These are phyloP conservation scores for Trogon melanurus DNA, from an alignment of 2,113 vertebrate genomes.

Conservation along the genomic window DNA sequence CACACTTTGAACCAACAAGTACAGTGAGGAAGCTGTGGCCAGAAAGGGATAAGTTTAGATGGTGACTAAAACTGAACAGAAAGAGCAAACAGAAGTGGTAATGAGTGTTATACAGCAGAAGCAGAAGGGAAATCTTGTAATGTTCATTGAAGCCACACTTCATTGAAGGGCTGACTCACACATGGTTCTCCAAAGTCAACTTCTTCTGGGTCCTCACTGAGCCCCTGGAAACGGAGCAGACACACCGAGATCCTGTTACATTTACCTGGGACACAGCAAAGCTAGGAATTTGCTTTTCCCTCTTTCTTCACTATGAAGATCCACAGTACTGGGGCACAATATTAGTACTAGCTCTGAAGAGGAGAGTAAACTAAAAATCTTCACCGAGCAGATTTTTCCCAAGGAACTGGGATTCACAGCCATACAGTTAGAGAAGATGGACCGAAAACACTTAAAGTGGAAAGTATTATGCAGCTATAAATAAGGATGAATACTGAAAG, in stretches of 20 bases:
- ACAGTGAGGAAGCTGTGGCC: not conserved
- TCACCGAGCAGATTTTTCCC: not conserved
- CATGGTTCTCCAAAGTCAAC: accelerated
- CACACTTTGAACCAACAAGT: not conserved
- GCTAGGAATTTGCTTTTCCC: not conserved
- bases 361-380: not conserved
- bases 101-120: not conserved
- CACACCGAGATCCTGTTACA: not conserved
- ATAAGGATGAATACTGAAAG: not conserved
- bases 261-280: not conserved
- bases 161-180: not conserved
- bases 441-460: not conserved
- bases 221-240: not conserved
- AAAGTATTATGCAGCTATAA: not conserved
- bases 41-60: not conserved
- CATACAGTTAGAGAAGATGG: not conserved
- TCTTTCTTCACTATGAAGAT: not conserved
- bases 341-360: not conserved
- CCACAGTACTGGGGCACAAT: not conserved
- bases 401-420: not conserved
- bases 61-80: not conserved
- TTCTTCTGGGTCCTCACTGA: not conserved
- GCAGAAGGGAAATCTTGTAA: not conserved
- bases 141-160: not conserved
- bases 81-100: not conserved